These are phyloP conservation scores for Callocephalon fimbriatum DNA, from an alignment of 2,113 vertebrate genomes.

Conservation along the genomic window DNA sequence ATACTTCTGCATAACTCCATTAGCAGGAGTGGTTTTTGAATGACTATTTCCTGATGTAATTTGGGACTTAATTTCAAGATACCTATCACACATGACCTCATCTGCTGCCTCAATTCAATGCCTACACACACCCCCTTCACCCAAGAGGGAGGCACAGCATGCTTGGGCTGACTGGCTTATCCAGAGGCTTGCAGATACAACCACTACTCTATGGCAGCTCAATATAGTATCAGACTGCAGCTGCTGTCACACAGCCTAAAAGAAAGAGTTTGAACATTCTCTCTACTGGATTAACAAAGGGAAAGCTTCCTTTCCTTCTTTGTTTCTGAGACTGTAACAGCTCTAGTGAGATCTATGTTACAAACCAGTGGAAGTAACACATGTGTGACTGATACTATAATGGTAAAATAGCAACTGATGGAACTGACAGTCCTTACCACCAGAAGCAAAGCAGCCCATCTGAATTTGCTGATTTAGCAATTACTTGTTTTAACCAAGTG, in stretches of 20 bases:
- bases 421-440: background rate
- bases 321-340: background rate
- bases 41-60: background rate
- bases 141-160: accelerated
- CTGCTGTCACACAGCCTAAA: background rate
- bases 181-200: background rate
- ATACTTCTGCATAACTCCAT: background rate
- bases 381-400: background rate
- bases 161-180: background rate
- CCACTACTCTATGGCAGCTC: background rate
- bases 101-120: background rate
- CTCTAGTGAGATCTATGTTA: background rate
- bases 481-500: background rate
- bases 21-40: background rate
- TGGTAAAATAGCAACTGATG: background rate
- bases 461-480: background rate
- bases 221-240: background rate
- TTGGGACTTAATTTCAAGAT: background rate
- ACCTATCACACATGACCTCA: background rate
- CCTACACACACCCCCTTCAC: accelerated
- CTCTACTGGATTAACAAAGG: background rate
- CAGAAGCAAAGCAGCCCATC: background rate
- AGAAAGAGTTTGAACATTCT: background rate
- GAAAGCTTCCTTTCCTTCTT: background rate
- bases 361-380: background rate